phyloP scores from a whole-genome alignment of 2,888 invertebrate genomes.

The Linyphia triangularis region DNA sequence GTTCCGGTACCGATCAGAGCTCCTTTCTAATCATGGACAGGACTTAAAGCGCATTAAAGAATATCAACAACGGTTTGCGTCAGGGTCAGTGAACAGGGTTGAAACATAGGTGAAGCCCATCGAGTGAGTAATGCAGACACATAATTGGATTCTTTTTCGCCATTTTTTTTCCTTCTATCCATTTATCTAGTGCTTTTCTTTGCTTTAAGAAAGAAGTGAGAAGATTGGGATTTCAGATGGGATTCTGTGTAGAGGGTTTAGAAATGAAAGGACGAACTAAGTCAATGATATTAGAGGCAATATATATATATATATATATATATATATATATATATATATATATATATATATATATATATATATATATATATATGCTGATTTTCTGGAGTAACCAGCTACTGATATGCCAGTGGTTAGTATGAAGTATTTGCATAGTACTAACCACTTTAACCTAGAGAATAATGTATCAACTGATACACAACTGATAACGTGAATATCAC shows the following conservation, averaged over 20 bases:
- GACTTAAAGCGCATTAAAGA: slow-evolving; percentile 61
- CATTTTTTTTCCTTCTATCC: slow-evolving; percentile 14
- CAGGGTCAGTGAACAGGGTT: slow-evolving; percentile 26
- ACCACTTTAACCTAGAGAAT: too few relatives aligned
- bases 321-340: too few relatives aligned
- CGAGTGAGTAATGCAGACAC: background rate
- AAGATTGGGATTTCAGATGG: background rate
- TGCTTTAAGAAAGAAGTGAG: background rate
- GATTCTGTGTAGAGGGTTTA: background rate
- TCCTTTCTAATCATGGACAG: slow-evolving; percentile 44
- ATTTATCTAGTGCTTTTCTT: too few relatives aligned
- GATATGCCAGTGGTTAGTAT: too few relatives aligned
- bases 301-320: too few relatives aligned
- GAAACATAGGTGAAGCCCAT: background rate
- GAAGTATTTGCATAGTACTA: too few relatives aligned
- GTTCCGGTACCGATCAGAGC: slow-evolving; percentile 21
- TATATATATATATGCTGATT: too few relatives aligned
- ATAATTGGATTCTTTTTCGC: slow-evolving; percentile 36
- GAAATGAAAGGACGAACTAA: background rate
- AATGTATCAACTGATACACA: too few relatives aligned
- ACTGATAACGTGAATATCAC: too few relatives aligned
- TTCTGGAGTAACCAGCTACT: too few relatives aligned
- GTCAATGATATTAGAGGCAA: background rate
- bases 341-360: too few relatives aligned
- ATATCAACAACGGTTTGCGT: slow-evolving; percentile 55